These are phyloP conservation scores for Philereme vetulata DNA, from an alignment of 2,888 invertebrate genomes.

Conservation along the genomic window DNA sequence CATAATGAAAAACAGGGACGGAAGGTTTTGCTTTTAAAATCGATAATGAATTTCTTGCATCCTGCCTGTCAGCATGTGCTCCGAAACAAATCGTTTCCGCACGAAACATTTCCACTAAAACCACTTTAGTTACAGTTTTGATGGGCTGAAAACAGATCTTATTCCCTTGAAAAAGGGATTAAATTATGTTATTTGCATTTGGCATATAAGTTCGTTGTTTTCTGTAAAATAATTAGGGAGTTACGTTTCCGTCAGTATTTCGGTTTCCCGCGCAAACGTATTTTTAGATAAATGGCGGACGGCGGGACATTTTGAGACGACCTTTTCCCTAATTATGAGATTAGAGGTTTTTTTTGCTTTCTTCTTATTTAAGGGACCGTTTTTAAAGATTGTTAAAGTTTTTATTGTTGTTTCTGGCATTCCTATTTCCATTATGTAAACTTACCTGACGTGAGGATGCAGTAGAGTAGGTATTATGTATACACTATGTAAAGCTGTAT, in stretches of 20 bases:
- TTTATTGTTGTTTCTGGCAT: neutral
- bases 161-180: neutral
- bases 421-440: too few species aligned
- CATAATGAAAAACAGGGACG: constrained; percentile 41
- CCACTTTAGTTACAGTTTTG: constrained; percentile 13
- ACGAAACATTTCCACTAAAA: constrained; percentile 34
- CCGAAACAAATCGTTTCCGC: constrained; percentile 80
- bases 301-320: constrained; percentile 42
- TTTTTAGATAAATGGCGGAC: constrained; percentile 58
- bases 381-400: neutral
- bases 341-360: constrained; percentile 43
- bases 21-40: constrained; percentile 63
- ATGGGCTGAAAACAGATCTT: constrained; percentile 33
- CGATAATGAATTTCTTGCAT: constrained; percentile 76
- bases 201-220: constrained; percentile 35
- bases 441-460: too few species aligned
- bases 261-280: constrained; percentile 74
- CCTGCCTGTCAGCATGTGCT: constrained; percentile 78
- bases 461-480: too few species aligned
- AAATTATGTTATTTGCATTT: constrained; percentile 27
- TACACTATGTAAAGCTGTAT: too few species aligned
- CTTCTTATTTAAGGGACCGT: too few species aligned
- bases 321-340: constrained; percentile 29
- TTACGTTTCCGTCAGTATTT: constrained; percentile 70
- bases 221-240: constrained; percentile 62